Conservation (phyloP, 2,113 vertebrate genomes). For the Tauraco erythrolophus region DNA sequence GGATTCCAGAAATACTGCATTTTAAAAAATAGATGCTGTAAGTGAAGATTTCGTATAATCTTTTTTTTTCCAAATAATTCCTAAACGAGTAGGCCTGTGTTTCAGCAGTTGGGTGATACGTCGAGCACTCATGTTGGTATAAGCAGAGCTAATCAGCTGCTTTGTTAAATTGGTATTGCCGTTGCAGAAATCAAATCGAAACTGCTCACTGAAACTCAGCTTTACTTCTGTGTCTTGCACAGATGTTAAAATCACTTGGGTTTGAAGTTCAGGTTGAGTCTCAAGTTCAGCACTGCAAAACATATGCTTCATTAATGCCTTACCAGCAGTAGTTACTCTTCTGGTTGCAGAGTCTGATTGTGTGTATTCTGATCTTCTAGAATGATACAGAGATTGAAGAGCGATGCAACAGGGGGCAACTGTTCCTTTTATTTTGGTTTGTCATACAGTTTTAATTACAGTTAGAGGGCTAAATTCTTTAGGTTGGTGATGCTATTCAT, state of each 20-base stretch:
- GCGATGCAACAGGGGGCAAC: neutral
- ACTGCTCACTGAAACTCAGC: neutral
- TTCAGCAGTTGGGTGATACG: neutral
- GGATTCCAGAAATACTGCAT: neutral
- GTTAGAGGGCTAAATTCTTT: neutral
- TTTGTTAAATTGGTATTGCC: neutral
- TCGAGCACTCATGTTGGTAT: neutral
- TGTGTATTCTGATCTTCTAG: neutral
- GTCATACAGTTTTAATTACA: neutral
- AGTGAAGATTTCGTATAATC: neutral
- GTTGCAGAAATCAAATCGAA: neutral
- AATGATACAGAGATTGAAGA: neutral
- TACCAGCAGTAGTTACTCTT: neutral
- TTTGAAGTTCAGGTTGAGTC: neutral
- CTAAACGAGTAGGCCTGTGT: neutral
- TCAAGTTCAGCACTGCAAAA: neutral
- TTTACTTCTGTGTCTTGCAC: neutral
- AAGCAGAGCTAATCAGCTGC: neutral
- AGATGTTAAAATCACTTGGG: neutral
- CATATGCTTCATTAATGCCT: neutral
- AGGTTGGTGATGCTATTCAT: neutral
- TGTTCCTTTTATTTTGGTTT: neutral
- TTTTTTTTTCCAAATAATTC: neutral
- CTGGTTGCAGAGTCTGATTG: neutral
- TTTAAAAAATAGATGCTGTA: neutral